Evolutionary conservation across 2,888 invertebrate species (phyloP).

Genomic region (Watsonalla cultraria): DNA sequence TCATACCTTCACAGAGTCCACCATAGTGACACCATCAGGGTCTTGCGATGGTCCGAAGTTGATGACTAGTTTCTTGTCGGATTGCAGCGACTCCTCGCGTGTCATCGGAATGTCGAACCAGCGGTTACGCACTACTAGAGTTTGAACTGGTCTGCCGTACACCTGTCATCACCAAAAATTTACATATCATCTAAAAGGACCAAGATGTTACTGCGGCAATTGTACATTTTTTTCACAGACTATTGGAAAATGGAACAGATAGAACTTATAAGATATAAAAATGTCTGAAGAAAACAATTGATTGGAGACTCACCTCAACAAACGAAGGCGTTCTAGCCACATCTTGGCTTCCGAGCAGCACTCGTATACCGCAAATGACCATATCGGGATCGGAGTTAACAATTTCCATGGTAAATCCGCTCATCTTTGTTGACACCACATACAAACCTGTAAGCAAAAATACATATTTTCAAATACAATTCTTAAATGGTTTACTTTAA

Average conservation of each 20-base stretch:
- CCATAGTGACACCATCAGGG: conserved; percentile 92
- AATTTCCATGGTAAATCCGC: conserved; percentile 93
- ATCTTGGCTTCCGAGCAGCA: conserved; percentile 91
- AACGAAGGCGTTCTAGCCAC: conserved; percentile 86
- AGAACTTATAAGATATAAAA: too few relatives aligned
- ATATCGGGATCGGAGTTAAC: conserved; percentile 91
- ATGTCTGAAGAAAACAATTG: not conserved
- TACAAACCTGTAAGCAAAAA: conserved; percentile 84
- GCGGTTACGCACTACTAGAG: conserved; percentile 85
- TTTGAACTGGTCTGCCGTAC: conserved; percentile 86
- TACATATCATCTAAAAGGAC: not conserved
- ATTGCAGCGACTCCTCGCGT: conserved; percentile 93
- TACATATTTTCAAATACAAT: not conserved
- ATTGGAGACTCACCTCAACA: conserved; percentile 78
- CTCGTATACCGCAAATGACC: conserved; percentile 93
- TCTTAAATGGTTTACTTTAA: not conserved
- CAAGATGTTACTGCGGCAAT: too few relatives aligned
- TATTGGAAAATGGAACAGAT: too few relatives aligned
- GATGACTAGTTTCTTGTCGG: conserved; percentile 93
- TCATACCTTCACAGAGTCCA: conserved; percentile 92
- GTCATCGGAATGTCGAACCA: conserved; percentile 98
- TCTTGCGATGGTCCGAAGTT: conserved; percentile 92
- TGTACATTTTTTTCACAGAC: too few relatives aligned
- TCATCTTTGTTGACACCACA: conserved; percentile 93
- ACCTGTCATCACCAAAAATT: conserved; percentile 53